Evolutionary conservation across 2,888 invertebrate genomes (phyloP), one percentile per base, ranked within the genome.

Genomic region (Lapara coniferarum): DNA sequence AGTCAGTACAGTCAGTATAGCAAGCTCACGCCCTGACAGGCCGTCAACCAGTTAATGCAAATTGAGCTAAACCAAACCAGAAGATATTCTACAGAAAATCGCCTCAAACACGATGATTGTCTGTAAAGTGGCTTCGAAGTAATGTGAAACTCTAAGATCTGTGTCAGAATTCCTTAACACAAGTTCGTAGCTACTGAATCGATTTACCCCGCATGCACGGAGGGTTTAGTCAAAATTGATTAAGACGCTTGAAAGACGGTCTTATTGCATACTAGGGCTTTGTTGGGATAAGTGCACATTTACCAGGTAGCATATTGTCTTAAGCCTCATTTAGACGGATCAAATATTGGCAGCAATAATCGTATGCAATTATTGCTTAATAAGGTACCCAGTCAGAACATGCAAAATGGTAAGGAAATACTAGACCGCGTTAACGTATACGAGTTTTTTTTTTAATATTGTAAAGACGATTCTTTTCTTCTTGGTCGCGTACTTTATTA

Each of bases 131-230:
- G 57, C 49, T 46, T 49, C 63, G 59, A 63, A 63, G 63, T 63
- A 63, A 63, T 63, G 63, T 63, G 63, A 63, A 63, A 63, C 63
- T 59, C 16, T 13, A n/a, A n/a, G 63, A 63, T 63, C 63, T 63
- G 19, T 63, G 63, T 63, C 63, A 63, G 63, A 63, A 63, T 63
- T 63, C 63, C 63, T 49, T 46, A 63, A 63, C 63, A 46, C 63
- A 63, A 63, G 63, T 63, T 63, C 16, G 63, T 63, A 46, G 59
- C 46, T 46, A 19, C 63, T 63, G 49, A 63, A 63, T 63, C 63
- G 49, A 63, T 63, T 63, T 19, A 63, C 49, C 19, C 44, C 19
- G 49, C 46, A 63, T 63, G 63, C 63, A 63, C 1, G 63, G 63
- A 49, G 63, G 49, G 63, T 49, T 63, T 49, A 49, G 63, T 63